Conservation (phyloP, 2,888 invertebrate genomes). For the Lordiphosa fenestrarum region DNA sequence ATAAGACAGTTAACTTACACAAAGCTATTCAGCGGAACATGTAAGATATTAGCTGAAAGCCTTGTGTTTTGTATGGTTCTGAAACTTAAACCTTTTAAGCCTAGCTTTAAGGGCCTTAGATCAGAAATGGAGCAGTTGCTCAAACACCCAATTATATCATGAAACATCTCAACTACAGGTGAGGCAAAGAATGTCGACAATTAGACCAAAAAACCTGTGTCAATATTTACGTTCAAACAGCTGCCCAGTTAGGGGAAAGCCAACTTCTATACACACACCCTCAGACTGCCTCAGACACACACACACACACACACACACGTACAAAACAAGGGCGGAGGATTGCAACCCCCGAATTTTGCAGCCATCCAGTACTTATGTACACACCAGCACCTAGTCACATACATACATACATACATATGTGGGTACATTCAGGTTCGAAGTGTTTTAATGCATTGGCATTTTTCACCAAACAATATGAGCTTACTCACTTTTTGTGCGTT, state of each 20-base stretch:
- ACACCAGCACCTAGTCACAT: conserved; percentile 2
- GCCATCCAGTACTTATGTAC: conserved; percentile 3
- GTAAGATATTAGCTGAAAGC: too few species aligned
- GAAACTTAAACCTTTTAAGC: too few species aligned
- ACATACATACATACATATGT: neutral
- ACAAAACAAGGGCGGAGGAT: conserved; percentile 6
- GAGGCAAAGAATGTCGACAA: conserved; percentile 11
- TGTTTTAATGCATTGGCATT: too few species aligned
- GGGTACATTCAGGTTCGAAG: neutral
- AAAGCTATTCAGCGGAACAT: too few species aligned
- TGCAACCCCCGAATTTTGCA: conserved; percentile 29
- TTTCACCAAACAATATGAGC: too few species aligned
- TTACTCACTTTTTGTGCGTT: neutral
- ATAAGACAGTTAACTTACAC: too few species aligned
- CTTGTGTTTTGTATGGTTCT: too few species aligned
- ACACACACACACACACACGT: conserved; percentile 3
- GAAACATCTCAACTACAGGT: neutral
- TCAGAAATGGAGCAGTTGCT: too few species aligned
- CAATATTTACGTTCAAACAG: conserved; percentile 44
- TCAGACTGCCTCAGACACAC: neutral
- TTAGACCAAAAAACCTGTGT: conserved; percentile 26
- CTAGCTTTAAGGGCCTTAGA: too few species aligned
- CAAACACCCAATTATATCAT: neutral
- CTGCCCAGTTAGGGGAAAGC: conserved; percentile 33
- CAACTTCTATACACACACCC: conserved; percentile 5